These are phyloP conservation scores for Drosophila longiperda DNA, from an alignment of 2,888 invertebrate species.

Conservation along the genomic window DNA sequence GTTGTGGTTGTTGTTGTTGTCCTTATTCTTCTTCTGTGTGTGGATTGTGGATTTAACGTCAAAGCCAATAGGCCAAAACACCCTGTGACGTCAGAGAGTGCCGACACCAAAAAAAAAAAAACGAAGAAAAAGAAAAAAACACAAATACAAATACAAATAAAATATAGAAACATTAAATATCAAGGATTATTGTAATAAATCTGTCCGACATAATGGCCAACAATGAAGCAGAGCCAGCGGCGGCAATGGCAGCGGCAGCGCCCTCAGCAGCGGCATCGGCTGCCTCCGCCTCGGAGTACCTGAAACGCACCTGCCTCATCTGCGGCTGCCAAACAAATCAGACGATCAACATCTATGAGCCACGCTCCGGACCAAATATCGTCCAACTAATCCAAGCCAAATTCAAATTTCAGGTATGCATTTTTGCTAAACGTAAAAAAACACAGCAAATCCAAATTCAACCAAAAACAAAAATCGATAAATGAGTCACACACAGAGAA, in stretches of 20 bases:
- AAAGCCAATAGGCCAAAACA: conserved; percentile 1
- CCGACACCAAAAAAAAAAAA: not conserved
- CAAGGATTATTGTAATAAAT: not conserved
- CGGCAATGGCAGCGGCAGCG: conserved; percentile 51
- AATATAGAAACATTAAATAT: not conserved
- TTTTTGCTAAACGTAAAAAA: conserved; percentile 1
- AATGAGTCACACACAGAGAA: conserved; percentile 71
- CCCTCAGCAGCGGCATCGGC: conserved; percentile 35
- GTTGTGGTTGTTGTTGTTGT: conserved; percentile 19
- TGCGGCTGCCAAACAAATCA: conserved; percentile 85
- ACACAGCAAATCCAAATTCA: not conserved
- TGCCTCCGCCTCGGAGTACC: conserved; percentile 66
- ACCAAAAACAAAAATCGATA: conserved; percentile 66
- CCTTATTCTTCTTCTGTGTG: not conserved
- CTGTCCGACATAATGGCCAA: conserved; percentile 52
- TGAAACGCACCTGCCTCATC: conserved; percentile 85
- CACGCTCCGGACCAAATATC: conserved; percentile 84
- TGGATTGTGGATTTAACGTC: conserved; percentile 2
- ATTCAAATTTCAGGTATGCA: conserved; percentile 85
- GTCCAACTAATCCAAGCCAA: conserved; percentile 84
- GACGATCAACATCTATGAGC: conserved; percentile 85
- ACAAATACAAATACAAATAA: not conserved
- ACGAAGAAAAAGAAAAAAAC: not conserved
- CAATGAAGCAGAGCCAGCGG: conserved; percentile 66
- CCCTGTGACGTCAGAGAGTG: conserved; percentile 50